These are phyloP conservation scores for Hyppa rectilinea DNA, from an alignment of 2,888 invertebrate genomes.

Conservation along the genomic window DNA sequence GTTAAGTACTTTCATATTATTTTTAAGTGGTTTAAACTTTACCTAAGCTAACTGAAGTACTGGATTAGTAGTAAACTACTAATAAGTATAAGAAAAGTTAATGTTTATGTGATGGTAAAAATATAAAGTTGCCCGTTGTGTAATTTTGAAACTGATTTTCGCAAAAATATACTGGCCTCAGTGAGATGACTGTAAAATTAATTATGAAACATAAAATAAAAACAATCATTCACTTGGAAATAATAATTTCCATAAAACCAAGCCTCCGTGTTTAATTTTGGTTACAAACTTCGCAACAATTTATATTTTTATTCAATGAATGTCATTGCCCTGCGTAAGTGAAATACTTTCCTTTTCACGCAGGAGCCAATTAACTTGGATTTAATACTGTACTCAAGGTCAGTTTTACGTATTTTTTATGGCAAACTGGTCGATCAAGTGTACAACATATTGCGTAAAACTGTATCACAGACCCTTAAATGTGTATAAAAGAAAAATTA, in stretches of 20 bases:
- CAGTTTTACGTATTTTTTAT: conserved; percentile 12
- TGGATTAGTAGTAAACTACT: too few relatives aligned
- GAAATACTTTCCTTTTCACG: conserved; percentile 18
- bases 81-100: too few relatives aligned
- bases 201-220: too few relatives aligned
- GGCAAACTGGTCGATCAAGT: conserved; percentile 21
- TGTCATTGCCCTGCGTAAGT: conserved; percentile 4
- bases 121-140: too few relatives aligned
- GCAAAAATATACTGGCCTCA: too few relatives aligned
- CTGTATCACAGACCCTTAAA: conserved; percentile 26
- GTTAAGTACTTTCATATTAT: too few relatives aligned
- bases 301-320: background rate
- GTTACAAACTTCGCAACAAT: background rate
- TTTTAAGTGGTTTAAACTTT: too few relatives aligned
- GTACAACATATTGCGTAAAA: conserved; percentile 22
- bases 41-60: too few relatives aligned
- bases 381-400: conserved; percentile 34
- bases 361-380: background rate
- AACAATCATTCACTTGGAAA: too few relatives aligned
- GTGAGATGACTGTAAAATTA: too few relatives aligned
- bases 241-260: background rate
- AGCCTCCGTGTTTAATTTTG: background rate
- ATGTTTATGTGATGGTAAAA: too few relatives aligned
- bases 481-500: conserved; percentile 51
- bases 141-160: too few relatives aligned